phyloP scores from a whole-genome alignment of 2,797 vertebrate genomes.

The Acanthurus tractus region DNA sequence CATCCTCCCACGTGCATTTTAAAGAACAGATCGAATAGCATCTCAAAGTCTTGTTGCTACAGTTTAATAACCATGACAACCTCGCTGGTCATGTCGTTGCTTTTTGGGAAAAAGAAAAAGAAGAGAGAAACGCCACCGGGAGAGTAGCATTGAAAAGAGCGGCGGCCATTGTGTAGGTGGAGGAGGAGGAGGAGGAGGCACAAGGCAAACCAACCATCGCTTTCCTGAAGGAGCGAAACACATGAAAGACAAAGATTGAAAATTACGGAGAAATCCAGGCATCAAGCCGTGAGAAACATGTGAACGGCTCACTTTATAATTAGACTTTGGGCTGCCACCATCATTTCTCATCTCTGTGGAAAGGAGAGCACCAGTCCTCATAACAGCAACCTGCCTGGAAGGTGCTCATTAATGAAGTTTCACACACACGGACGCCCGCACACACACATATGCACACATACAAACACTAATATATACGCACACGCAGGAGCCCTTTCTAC shows the following conservation, averaged over 20 bases:
- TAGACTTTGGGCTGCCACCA: constrained; percentile 68
- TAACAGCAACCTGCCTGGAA: constrained; percentile 76
- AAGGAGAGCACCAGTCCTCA: constrained; percentile 71
- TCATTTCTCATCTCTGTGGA: constrained; percentile 70
- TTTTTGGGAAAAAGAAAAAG: constrained; percentile 33
- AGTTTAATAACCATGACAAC: constrained; percentile 66
- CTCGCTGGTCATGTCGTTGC: constrained; percentile 38
- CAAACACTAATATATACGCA: constrained; percentile 24
- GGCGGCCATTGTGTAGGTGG: constrained; percentile 42
- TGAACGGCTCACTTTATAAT: constrained; percentile 68
- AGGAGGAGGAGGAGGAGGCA: constrained; percentile 10
- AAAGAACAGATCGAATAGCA: constrained; percentile 27
- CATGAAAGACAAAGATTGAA: constrained; percentile 37
- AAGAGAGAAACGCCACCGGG: constrained; percentile 26
- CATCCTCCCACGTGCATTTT: constrained; percentile 40
- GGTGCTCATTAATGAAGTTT: constrained; percentile 74
- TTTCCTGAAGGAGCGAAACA: constrained; percentile 19
- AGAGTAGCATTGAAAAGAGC: constrained; percentile 6
- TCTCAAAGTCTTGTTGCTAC: constrained; percentile 30
- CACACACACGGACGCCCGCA: constrained; percentile 25
- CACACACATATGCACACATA: neutral
- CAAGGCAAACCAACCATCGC: constrained; percentile 21
- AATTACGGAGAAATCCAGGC: constrained; percentile 29
- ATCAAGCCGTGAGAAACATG: constrained; percentile 46
- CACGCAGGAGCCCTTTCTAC: constrained; percentile 47